Conservation (phyloP, 1,140 invertebrate genomes). For the Leucophenga varia region DNA sequence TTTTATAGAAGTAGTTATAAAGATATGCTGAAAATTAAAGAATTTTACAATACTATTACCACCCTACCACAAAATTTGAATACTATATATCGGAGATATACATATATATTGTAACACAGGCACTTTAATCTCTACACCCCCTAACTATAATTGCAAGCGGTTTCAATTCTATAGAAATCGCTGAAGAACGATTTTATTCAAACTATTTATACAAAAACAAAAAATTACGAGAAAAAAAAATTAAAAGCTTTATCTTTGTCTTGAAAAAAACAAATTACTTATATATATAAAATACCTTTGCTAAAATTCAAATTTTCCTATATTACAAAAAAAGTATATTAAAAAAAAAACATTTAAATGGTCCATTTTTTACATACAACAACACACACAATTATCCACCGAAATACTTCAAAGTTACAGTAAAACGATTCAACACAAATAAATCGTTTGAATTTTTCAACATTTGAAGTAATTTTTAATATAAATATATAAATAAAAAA, state of each 20-base stretch:
- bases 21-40: slow-evolving; percentile 24
- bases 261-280: slow-evolving; percentile 12
- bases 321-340: no score
- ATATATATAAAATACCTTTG: slow-evolving; percentile 19
- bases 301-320: neutral
- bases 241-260: slow-evolving; percentile 38
- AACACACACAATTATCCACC: slow-evolving; percentile 44
- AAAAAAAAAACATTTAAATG: slow-evolving; percentile 35
- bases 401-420: slow-evolving; percentile 26
- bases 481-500: slow-evolving; percentile 11
- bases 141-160: no score
- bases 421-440: slow-evolving; percentile 8
- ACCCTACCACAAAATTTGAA: slow-evolving; percentile 11
- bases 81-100: no score
- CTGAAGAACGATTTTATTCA: slow-evolving; percentile 17
- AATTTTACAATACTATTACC: slow-evolving; percentile 30
- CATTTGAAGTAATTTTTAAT: slow-evolving; percentile 36
- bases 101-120: slow-evolving; percentile 12
- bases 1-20: slow-evolving; percentile 30
- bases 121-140: no score
- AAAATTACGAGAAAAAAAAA: slow-evolving; percentile 10
- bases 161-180: slow-evolving; percentile 12
- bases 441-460: slow-evolving; percentile 17
- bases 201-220: neutral
- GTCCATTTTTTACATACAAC: slow-evolving; percentile 39